phyloP scores from a whole-genome alignment of 2,888 invertebrate species.

The Drosophila atripex region DNA sequence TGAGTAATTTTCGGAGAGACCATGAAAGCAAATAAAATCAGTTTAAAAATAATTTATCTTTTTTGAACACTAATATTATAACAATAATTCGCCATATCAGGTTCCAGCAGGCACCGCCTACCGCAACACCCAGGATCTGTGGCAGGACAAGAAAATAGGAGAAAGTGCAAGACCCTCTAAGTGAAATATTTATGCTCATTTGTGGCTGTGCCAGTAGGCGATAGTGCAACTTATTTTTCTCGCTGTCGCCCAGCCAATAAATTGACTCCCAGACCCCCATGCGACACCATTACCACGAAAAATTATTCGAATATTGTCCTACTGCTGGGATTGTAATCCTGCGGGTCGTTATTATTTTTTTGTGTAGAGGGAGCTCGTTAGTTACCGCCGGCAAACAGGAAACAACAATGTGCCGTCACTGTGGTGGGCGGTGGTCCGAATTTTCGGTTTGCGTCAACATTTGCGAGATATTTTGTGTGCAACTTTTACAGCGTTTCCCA shows the following conservation, averaged over 20 bases:
- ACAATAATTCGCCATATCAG: constrained; percentile 50
- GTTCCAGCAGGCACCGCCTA: constrained; percentile 21
- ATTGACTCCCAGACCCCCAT: constrained; percentile 56
- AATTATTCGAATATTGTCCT: constrained; percentile 5
- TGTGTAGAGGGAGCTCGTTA: constrained; percentile 41
- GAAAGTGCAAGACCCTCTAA: constrained; percentile 41
- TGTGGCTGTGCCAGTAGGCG: constrained; percentile 63
- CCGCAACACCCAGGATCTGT: neutral
- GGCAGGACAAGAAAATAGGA: constrained; percentile 34
- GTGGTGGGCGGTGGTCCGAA: constrained; percentile 20
- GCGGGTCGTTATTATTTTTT: constrained; percentile 7
- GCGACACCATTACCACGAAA: neutral
- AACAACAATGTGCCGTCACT: constrained; percentile 38
- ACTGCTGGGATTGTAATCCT: constrained; percentile 34
- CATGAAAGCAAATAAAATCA: too few relatives aligned
- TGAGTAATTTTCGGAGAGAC: neutral
- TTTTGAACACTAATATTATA: neutral
- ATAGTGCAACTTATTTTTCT: constrained; percentile 77
- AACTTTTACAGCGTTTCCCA: constrained; percentile 36
- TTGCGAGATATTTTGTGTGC: constrained; percentile 49
- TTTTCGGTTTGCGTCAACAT: constrained; percentile 38
- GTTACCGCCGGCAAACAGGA: constrained; percentile 40
- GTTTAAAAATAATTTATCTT: neutral
- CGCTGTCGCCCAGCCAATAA: constrained; percentile 66
- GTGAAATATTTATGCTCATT: constrained; percentile 57